These are phyloP conservation scores for Bovichtus variegatus DNA, from an alignment of 2,797 vertebrate genomes.

Conservation along the genomic window DNA sequence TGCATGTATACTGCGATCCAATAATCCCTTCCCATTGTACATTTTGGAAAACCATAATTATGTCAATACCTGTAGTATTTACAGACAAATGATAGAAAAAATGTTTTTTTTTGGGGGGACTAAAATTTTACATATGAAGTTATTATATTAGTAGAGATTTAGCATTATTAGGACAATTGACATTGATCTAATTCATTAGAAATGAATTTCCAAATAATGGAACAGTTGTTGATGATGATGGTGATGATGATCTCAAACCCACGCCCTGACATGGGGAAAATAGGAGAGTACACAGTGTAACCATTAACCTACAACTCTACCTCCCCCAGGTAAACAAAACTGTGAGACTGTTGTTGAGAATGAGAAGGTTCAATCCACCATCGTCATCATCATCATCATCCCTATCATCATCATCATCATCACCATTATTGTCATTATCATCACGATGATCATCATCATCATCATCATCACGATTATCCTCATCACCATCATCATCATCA, in stretches of 20 bases:
- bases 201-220: neutral
- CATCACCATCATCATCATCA: neutral
- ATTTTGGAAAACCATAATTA: neutral
- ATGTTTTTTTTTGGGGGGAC: neutral
- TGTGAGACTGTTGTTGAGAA: conserved; percentile 46
- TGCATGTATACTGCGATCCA: neutral
- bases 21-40: neutral
- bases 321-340: conserved; percentile 52
- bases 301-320: conserved; percentile 23
- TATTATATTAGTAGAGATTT: neutral
- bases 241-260: neutral
- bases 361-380: conserved; percentile 12
- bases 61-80: neutral
- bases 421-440: neutral
- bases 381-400: conserved; percentile 6
- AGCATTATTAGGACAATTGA: neutral
- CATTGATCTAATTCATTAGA: neutral
- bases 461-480: conserved; percentile 9
- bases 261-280: too few species aligned
- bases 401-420: conserved; percentile 1
- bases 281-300: conserved; percentile 9
- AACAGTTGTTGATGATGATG: too few species aligned
- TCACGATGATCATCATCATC: conserved; percentile 18
- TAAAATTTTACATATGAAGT: neutral
- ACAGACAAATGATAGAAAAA: too few species aligned